Base-by-base conservation (phyloP, 2,888 invertebrate genomes). In the Adelognathus sp. region DNA sequence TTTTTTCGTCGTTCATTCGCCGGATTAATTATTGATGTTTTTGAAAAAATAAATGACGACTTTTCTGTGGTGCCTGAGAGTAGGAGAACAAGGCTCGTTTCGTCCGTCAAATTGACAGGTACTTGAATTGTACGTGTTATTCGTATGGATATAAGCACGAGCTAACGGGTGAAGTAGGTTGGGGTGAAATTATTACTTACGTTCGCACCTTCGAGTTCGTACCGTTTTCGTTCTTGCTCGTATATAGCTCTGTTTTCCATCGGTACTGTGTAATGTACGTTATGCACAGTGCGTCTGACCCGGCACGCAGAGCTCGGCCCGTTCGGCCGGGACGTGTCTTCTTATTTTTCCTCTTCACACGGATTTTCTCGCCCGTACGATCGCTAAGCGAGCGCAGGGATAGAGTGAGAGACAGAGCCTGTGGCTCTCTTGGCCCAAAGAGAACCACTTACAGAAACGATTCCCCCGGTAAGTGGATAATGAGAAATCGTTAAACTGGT, bases 401-500 rank as follows among this genome's bases (percentile, higher is more conserved):
- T n/a, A n/a, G n/a, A n/a, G n/a, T n/a, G n/a, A n/a, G n/a, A n/a
- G n/a, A n/a, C n/a, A 50, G 50, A 50, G 50, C 77, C 46, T 56
- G 36, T 63, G 61, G 61, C 63, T 66, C 73, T 70, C 60, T 60
- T 52, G 44, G 71, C 61, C 52, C 61, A 60, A n/a, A 76, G 82
- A 80, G 79, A 81, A 80, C 82, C 82, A 83, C 83, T 87, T 83
- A 81, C 79, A 84, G 83, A 85, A 87, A 86, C 80, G 81, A 83
- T 86, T 82, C 81, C 77, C 80, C 75, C n/a, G n/a, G 74, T 84
- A 84, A 85, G 81, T 86, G 82, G 84, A 84, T 84, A 86, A 87
- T 84, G 83, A 83, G 83, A 83, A 85, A 86, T 86, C 81, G 81
- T 86, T 84, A 82, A 85, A 85, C 83, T 85, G 82, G 82, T 85